These are phyloP conservation scores for Ceratina japonica DNA, from an alignment of 1,140 invertebrate species.

Conservation along the genomic window DNA sequence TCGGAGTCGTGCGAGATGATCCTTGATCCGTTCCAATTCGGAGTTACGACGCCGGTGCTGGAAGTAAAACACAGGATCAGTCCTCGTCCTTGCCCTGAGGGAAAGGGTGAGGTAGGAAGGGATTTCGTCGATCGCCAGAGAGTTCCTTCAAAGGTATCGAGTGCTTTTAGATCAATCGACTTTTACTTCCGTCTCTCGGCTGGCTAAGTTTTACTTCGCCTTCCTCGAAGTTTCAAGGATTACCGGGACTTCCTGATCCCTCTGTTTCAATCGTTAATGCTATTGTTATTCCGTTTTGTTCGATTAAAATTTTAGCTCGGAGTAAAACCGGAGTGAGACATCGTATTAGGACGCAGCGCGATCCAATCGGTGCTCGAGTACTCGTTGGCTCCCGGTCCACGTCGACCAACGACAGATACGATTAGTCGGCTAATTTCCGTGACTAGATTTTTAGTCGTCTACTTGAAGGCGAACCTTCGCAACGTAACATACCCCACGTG, in stretches of 20 bases:
- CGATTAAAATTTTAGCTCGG: neutral
- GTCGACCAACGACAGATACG: neutral
- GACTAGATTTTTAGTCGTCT: constrained; percentile 41
- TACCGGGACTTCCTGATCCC: too few relatives aligned
- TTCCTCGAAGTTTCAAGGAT: too few relatives aligned
- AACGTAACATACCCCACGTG: constrained; percentile 55
- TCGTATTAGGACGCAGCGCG: neutral
- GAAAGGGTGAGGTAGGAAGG: too few relatives aligned
- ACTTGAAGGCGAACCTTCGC: neutral
- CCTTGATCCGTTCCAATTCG: constrained; percentile 48
- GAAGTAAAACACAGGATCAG: constrained; percentile 39
- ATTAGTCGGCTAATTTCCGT: constrained; percentile 24
- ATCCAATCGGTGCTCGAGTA: neutral
- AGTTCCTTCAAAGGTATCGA: too few relatives aligned
- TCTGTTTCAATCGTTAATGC: neutral
- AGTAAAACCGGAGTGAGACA: neutral
- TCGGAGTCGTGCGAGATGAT: constrained; percentile 57
- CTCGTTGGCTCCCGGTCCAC: constrained; percentile 3
- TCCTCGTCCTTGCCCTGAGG: too few relatives aligned
- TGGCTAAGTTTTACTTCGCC: too few relatives aligned
- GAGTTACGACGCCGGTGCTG: constrained; percentile 70
- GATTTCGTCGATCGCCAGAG: too few relatives aligned
- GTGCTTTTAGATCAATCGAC: too few relatives aligned
- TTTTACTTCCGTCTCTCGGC: too few relatives aligned
- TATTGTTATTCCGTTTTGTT: neutral